Base-by-base conservation (phyloP, 2,888 invertebrate species). In the Alviniconcha strummeri region DNA sequence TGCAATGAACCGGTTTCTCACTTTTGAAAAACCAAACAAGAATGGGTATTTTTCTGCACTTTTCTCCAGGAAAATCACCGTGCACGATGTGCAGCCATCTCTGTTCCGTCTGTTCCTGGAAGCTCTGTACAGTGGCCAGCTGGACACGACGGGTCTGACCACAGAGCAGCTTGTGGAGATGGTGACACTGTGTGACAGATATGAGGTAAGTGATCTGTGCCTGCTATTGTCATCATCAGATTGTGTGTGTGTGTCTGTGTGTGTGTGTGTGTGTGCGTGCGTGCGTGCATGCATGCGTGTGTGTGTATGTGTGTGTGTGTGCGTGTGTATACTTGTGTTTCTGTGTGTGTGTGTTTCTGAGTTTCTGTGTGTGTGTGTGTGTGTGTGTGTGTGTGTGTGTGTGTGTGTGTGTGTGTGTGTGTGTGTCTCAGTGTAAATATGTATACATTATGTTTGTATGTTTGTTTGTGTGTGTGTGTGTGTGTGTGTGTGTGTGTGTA, bases 61-160 rank as follows among this genome's bases (percentile, higher is more conserved):
- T 4, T 54, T 75, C 93, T 94, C 55, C 91, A 96, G 96, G 90
- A 95, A 95, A 94, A 96, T 96, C 83, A 94, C 95, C 17, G 95
- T 96, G 83, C 95, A 95, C 88, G 96, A 96, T 90, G 95, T 96
- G 67, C 95, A 95, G 85, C 95, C 95, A 17, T 94, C 94, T 80
- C 94, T 96, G 86, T 96, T 96, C 92, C 94, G 94, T 78, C 94
- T 95, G 84, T 95, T 96, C 90, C 93, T 96, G 87, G 94, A 95
- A 87, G 96, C 95, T 92, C 92, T 96, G 80, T 96, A 96, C 91
- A 95, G 95, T 77, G 96, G 96, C 1, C 94, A 95, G 82, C 94
- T 96, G 84, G 95, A 95, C 67, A 93, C 94, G 7, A 86, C 86
- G 77, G 95, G 95, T 86, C 88, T 94, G 78, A 89, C 92, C n/a